Conservation (phyloP, 2,888 invertebrate species). For the Cryptocephalus moraei region DNA sequence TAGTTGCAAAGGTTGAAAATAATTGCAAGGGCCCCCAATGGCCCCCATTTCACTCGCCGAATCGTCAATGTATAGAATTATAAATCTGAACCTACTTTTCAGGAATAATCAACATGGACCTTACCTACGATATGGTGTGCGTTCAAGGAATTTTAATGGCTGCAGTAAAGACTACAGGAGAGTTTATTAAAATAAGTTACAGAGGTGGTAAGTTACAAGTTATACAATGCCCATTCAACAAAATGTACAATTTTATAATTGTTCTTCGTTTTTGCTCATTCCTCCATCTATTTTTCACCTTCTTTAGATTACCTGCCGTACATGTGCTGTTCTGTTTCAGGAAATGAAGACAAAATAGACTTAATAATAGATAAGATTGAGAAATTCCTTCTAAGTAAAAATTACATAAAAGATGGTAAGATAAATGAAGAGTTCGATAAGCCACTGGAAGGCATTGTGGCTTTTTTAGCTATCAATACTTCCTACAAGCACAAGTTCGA, state of each 20-base stretch:
- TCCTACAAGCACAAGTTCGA: constrained; percentile 20
- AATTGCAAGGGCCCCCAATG: no score
- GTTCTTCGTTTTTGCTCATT: no score
- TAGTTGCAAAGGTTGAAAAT: no score
- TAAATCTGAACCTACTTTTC: no score
- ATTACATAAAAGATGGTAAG: constrained; percentile 17
- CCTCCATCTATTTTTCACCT: no score
- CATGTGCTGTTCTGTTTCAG: constrained; percentile 16
- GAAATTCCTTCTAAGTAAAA: constrained; percentile 15
- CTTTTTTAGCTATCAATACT: constrained; percentile 30
- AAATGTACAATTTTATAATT: no score
- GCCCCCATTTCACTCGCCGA: no score
- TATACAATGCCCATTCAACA: no score
- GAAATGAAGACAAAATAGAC: constrained; percentile 25
- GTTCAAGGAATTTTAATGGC: constrained; percentile 27
- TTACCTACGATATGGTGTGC: constrained; percentile 25
- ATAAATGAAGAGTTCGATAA: constrained; percentile 12
- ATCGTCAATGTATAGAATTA: no score
- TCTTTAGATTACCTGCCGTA: background rate
- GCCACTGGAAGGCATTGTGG: constrained; percentile 22
- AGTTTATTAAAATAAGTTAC: constrained; percentile 27
- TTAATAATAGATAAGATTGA: constrained; percentile 16
- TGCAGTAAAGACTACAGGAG: constrained; percentile 20
- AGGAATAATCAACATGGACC: constrained; percentile 23
- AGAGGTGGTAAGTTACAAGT: constrained; percentile 24